These are phyloP conservation scores for Hystrix brachyura DNA, from an alignment of 2,113 vertebrate species.

Conservation along the genomic window DNA sequence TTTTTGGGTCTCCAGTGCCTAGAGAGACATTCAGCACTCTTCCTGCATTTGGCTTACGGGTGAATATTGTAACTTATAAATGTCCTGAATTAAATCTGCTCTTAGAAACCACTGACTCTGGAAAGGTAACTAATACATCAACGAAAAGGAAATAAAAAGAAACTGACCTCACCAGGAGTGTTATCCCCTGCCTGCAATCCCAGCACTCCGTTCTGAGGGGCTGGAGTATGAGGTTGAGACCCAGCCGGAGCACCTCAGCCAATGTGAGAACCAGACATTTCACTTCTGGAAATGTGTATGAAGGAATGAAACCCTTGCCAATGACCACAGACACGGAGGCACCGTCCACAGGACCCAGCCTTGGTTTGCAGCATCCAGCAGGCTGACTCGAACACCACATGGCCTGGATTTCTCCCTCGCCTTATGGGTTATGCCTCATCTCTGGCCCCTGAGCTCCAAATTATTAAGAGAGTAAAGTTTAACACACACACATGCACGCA, in stretches of 20 bases:
- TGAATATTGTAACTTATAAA: no score
- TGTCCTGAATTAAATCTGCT: no score
- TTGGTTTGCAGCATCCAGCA: background rate
- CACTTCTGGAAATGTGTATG: background rate
- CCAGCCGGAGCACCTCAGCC: background rate
- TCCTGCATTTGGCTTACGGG: no score
- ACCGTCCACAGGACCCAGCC: background rate
- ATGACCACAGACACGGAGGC: background rate
- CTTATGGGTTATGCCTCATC: background rate
- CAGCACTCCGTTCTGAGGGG: background rate
- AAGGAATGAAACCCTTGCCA: background rate
- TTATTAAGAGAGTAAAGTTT: background rate
- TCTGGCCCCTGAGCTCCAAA: background rate
- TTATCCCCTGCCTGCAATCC: background rate
- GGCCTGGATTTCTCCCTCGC: background rate
- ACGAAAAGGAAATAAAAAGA: background rate
- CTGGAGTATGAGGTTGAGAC: background rate
- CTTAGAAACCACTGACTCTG: no score
- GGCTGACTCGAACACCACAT: background rate
- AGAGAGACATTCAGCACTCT: no score
- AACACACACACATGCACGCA: background rate
- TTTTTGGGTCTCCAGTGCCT: no score
- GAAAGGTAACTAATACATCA: no score
- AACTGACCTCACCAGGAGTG: background rate
- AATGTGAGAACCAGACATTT: conserved; percentile 27